Percentiles rank a stretch among this genome's conserved stretches.
Evolutionary conservation across 2,888 invertebrate species (phyloP).

Genomic region (Meteorus cinctellus): DNA sequence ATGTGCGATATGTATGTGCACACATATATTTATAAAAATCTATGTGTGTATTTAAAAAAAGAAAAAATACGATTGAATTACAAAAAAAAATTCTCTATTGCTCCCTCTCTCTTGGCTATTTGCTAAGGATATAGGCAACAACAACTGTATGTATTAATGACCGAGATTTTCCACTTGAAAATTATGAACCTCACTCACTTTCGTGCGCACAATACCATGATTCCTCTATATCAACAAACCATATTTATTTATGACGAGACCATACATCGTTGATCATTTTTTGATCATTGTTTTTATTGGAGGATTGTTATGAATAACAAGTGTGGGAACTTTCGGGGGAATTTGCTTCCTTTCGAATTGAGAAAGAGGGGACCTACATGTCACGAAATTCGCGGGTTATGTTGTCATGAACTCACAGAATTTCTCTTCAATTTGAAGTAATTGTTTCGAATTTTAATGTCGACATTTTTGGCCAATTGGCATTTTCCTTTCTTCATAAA

Average conservation of each 20-base stretch:
- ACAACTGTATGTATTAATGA: slow-evolving; percentile 20
- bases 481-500: too few species aligned
- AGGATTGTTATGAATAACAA: too few species aligned
- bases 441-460: too few species aligned
- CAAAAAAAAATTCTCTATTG: slow-evolving; percentile 17
- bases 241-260: background rate
- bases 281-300: slow-evolving; percentile 16
- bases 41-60: slow-evolving; percentile 18
- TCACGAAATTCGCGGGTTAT: too few species aligned
- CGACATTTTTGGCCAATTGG: too few species aligned
- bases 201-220: slow-evolving; percentile 22
- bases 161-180: slow-evolving; percentile 32
- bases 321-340: too few species aligned
- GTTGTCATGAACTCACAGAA: too few species aligned
- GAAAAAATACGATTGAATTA: background rate
- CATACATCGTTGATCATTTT: slow-evolving; percentile 21
- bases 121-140: background rate
- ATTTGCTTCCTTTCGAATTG: too few species aligned
- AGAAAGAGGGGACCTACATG: too few species aligned
- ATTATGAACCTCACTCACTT: slow-evolving; percentile 26
- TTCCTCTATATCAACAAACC: background rate
- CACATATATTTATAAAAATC: background rate
- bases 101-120: background rate
- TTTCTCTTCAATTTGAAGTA: too few species aligned
- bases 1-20: slow-evolving; percentile 45